Conservation (phyloP, 1,140 invertebrate genomes). For the Carcinoscorpius rotundicauda region DNA sequence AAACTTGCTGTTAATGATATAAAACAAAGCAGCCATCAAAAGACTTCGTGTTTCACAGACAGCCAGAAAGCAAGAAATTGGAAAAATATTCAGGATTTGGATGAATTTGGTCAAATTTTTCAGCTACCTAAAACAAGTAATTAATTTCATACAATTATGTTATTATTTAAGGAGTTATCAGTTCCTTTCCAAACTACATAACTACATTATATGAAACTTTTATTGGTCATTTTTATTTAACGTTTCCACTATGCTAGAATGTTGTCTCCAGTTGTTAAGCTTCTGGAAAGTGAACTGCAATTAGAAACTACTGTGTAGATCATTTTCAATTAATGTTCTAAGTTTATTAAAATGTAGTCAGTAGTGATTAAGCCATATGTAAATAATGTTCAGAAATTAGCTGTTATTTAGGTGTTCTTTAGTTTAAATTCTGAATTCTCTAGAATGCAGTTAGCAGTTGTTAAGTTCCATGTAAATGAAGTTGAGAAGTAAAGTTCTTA, state of each 20-base stretch:
- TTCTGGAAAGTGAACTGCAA: too few species aligned
- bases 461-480: too few species aligned
- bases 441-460: too few species aligned
- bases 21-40: not conserved
- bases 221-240: not conserved
- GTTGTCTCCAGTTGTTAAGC: not conserved
- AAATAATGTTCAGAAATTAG: too few species aligned
- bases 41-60: conserved; percentile 8
- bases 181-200: not conserved
- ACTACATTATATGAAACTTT: not conserved
- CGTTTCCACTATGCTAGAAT: not conserved
- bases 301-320: too few species aligned
- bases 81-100: conserved; percentile 10
- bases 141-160: not conserved
- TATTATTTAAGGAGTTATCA: not conserved
- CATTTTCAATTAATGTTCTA: too few species aligned
- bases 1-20: conserved; percentile 17
- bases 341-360: too few species aligned
- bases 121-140: conserved; percentile 8
- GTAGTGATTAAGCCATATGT: too few species aligned
- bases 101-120: conserved; percentile 9
- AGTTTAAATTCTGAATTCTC: too few species aligned
- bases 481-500: too few species aligned
- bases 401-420: too few species aligned
- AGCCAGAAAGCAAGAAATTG: conserved; percentile 17